Evolutionary conservation across 2,797 vertebrate species (phyloP).

Genomic region (Apodemus agrarius): DNA sequence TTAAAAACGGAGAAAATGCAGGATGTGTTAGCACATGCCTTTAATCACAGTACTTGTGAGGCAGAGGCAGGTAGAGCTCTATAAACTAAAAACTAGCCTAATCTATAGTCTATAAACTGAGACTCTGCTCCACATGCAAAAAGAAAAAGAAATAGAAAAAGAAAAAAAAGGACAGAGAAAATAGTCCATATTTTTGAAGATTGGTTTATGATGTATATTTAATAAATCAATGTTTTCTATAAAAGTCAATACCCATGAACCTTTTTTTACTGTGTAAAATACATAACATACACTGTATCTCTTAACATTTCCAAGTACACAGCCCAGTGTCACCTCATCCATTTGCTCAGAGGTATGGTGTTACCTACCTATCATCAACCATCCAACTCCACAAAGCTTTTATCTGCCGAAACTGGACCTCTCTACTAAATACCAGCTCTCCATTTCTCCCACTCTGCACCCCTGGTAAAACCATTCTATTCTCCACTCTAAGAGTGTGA

Average conservation of each 20-base stretch:
- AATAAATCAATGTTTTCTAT: slow-evolving; percentile 40
- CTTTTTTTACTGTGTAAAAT: slow-evolving; percentile 47
- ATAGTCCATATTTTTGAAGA: slow-evolving; percentile 44
- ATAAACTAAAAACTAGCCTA: background rate
- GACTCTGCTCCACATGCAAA: background rate
- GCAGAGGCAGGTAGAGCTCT: background rate
- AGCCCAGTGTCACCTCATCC: background rate
- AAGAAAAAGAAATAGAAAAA: background rate
- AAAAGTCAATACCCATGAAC: slow-evolving; percentile 23
- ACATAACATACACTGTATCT: slow-evolving; percentile 3
- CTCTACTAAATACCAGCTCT: background rate
- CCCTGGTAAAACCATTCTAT: background rate
- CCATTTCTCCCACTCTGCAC: background rate
- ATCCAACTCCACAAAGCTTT: background rate
- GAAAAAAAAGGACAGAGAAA: slow-evolving; percentile 41
- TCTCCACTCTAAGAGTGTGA: background rate
- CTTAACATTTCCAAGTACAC: background rate
- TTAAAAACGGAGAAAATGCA: background rate
- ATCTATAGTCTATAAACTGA: background rate
- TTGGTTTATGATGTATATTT: slow-evolving; percentile 18
- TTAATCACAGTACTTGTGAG: background rate
- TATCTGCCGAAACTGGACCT: background rate
- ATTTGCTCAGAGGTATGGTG: background rate
- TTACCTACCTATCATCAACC: background rate
- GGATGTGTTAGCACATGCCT: background rate